A percentile compares a stretch with the other conserved stretches of the same genome.
Conservation (phyloP, 2,113 vertebrate species). For the Cyprinodon variegatus region DNA sequence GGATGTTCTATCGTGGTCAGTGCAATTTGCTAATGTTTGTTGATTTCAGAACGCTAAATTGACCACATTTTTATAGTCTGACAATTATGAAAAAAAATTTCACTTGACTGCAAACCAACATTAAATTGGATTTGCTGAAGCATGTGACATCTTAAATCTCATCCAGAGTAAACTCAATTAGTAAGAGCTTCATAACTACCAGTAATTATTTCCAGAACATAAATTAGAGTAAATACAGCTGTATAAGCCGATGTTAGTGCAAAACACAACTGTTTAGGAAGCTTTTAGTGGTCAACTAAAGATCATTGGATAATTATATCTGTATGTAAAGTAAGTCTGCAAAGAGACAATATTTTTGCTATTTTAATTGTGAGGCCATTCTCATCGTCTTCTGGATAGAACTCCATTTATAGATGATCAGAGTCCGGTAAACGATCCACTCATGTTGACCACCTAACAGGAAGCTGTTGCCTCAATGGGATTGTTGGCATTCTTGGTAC, state of each 20-base stretch:
- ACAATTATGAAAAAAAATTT: background rate
- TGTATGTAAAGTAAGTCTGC: too few relatives aligned
- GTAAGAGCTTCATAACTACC: slow-evolving; percentile 15
- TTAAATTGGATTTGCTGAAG: background rate
- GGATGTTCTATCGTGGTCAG: too few relatives aligned
- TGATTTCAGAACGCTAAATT: too few relatives aligned
- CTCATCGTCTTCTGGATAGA: background rate
- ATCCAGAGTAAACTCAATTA: slow-evolving; percentile 47
- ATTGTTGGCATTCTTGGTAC: slow-evolving; percentile 63
- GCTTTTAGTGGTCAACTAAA: background rate
- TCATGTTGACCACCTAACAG: slow-evolving; percentile 45
- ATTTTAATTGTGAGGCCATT: background rate
- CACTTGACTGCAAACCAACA: background rate
- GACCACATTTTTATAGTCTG: background rate
- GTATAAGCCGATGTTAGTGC: background rate
- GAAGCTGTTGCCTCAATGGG: slow-evolving; percentile 34
- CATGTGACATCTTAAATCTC: slow-evolving; percentile 49
- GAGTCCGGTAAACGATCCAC: slow-evolving; percentile 14
- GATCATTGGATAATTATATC: background rate
- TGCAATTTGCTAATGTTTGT: too few relatives aligned
- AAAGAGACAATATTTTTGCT: too few relatives aligned
- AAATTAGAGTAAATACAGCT: background rate
- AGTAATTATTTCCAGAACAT: background rate
- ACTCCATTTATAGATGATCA: background rate
- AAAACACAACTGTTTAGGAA: background rate